Base-by-base conservation (phyloP, 2,888 invertebrate species). In the Erebia palarica region DNA sequence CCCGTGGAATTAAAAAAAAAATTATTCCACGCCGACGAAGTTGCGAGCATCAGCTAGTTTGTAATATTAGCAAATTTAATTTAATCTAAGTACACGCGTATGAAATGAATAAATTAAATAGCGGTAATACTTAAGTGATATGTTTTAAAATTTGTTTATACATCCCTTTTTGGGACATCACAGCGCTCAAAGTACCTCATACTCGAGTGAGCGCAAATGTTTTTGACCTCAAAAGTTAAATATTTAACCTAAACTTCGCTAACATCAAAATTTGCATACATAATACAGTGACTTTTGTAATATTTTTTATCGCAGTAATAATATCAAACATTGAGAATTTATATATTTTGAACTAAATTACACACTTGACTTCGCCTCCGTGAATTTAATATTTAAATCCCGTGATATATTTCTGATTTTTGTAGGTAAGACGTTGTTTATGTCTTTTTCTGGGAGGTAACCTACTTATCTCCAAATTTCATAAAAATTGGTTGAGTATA, bases 311-410 rank as follows among this genome's bases (percentile, higher is more conserved):
- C 51, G 7, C 9, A 14, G 14, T 58, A 13, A 3, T 55, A 16
- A 58, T 58, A 21, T 14, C 57, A 77, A 81, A 82, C 83, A 78
- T 82, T 79, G 80, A 79, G 84, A 86, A 88, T 84, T 84, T 88
- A 88, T 61, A 68, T 86, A 80, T 81, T 7, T 36, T 36, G 5
- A 7, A 36, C 36, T 36, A 36, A 36, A 36, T 7, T 5, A 7
- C 7, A 36, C 5, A 36, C 36, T 36, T 36, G 36, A 36, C 36
- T 36, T 36, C 36, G 36, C 7, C 7, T 36, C 7, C 36, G 36
- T 36, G 36, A 36, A 36, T 36, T 36, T 7, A 36, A 5, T 36
- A 36, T 7, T 36, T 7, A 36, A 36, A 36, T 36, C 36, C 36
- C 36, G 36, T 36, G 36, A 27, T 3, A 27, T 27, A 27, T 27